Evolutionary conservation across 2,797 vertebrate species (phyloP), one percentile per base, ranked within the genome.

Genomic region (Labroides dimidiatus): DNA sequence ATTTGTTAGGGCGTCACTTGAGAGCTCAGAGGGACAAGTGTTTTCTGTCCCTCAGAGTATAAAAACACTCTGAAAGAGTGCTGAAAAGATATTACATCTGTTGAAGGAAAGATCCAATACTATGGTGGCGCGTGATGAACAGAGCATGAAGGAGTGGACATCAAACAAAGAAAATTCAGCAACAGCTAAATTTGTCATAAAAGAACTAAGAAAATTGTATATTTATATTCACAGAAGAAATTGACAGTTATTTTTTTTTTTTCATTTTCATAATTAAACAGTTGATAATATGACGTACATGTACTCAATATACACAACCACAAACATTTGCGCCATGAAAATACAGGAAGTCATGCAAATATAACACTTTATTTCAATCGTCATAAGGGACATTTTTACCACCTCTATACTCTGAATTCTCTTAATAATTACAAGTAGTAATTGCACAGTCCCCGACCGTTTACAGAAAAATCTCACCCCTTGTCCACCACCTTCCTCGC

Each of bases 301-400:
- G 69, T 86, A 93, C 85, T 92, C 79, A 88, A 64, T 80, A 78
- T 85, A 92, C 89, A 94, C 89, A 90, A 88, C 84, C 63, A 90
- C 88, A 90, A 80, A 91, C 81, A 90, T 92, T 80, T 91, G 87
- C 83, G 89, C 58, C 60, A 93, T 89, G 92, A 93, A 94, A 94
- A 93, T 93, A 93, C 94, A 93, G 89, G 87, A 89, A 93, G 87
- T 95, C 94, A 95, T 95, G 94, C 94, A 94, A 94, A 93, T 94
- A 95, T 94, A 94, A 94, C 93, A 94, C 92, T 94, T 94, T 93
- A 90, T 92, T 94, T 93, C 64, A 87, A 87, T 89, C 92, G 76
- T 89, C 82, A 75, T 87, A 74, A 75, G 77, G 81, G 69, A 90
- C 79, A 82, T 84, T 83, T 89, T 84, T 86, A 77, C 70, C 84